Evolutionary conservation across 2,797 vertebrate species (phyloP), one percentile per base, ranked within the genome.

Genomic region (Premnoplex brunnescens): DNA sequence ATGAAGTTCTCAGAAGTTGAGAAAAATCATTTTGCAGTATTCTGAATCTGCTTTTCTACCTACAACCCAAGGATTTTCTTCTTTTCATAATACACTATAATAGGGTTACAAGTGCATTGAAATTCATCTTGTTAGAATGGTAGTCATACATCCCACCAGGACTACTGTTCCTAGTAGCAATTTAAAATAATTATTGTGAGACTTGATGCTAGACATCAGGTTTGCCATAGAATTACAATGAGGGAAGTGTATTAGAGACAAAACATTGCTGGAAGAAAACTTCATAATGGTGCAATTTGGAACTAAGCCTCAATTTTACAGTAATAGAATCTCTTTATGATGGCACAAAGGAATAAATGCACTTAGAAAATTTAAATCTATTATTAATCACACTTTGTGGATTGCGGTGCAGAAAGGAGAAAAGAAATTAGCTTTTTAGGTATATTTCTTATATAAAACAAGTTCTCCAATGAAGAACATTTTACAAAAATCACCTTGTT

Each of bases 171-270:
- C 98, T 99, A 98, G 97, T 99, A 98, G 98, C 99, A 99, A 99
- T 99, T 99, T 99, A 98, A 99, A 99, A 99, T 99, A 99, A 99
- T 99, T 99, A 99, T 98, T 99, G 98, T 98, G 99, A 99, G 98
- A 99, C 98, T 98, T 98, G 98, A 99, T 98, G 98, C 98, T 98
- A 98, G 98, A 99, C 98, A 98, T 98, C 98, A 98, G 98, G 97
- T 98, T 98, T 98, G 98, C 98, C 98, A 98, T 98, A 98, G 98
- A 98, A 99, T 99, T 98, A 98, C 98, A 99, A 99, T 99, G 98
- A 99, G 98, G 97, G 97, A 98, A 98, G 98, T 98, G 98, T 98
- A 98, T 98, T 98, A 98, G 98, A 98, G 98, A 98, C 98, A 98
- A 98, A 98, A 98, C 98, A 98, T 98, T 98, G 98, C 98, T 98